These are phyloP conservation scores for Dipus sagitta DNA, from an alignment of 2,797 vertebrate species.

Conservation along the genomic window DNA sequence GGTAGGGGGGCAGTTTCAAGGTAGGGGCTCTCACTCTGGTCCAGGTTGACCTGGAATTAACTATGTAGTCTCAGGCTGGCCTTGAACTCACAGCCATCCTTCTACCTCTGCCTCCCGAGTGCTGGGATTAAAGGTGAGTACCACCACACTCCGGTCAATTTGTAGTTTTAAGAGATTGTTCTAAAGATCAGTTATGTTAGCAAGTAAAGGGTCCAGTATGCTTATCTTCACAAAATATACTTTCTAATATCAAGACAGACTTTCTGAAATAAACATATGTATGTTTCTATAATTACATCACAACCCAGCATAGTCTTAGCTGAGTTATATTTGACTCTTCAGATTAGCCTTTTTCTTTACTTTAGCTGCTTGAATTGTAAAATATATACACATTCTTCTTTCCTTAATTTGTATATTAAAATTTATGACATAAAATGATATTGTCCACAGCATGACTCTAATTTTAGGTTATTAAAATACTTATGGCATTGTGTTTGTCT, in stretches of 20 bases:
- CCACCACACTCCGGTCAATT: neutral
- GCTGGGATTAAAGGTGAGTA: too few species aligned
- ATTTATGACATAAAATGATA: constrained; percentile 3
- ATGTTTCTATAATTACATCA: neutral
- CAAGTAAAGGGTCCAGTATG: neutral
- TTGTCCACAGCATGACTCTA: neutral
- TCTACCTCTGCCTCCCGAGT: too few species aligned
- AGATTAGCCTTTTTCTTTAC: neutral
- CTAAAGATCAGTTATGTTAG: constrained; percentile 12
- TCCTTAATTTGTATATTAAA: constrained; percentile 56
- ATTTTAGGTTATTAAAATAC: constrained; percentile 47
- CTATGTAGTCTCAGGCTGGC: too few species aligned
- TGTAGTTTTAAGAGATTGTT: neutral
- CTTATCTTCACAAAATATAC: neutral
- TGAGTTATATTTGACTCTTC: neutral
- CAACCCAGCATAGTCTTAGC: constrained; percentile 11
- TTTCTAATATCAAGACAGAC: neutral
- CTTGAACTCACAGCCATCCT: too few species aligned
- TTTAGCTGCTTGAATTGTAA: neutral
- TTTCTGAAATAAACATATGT: neutral
- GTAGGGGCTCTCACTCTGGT: too few species aligned
- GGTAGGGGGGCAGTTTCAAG: too few species aligned
- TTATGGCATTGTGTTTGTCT: neutral
- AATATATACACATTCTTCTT: neutral
- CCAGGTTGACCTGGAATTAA: too few species aligned